A percentile compares a stretch with the other conserved stretches of the same genome.
These are phyloP conservation scores for Coilia nasus DNA, from an alignment of 2,797 vertebrate genomes.

Conservation along the genomic window DNA sequence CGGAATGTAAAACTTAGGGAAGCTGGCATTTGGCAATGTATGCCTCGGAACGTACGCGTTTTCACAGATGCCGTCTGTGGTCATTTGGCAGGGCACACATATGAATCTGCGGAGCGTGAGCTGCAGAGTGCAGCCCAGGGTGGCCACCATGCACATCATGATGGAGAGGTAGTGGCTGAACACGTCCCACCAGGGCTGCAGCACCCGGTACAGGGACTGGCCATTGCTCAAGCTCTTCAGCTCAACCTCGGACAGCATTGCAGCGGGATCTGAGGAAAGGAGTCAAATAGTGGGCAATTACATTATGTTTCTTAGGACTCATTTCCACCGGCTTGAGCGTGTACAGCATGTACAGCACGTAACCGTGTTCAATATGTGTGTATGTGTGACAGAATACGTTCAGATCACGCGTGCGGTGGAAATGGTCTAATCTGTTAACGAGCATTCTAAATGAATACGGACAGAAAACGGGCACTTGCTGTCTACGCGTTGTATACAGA, in stretches of 20 bases:
- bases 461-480: no score
- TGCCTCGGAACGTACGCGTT: conserved; percentile 80
- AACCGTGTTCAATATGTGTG: no score
- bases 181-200: conserved; percentile 80
- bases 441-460: no score
- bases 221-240: conserved; percentile 18
- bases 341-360: not conserved
- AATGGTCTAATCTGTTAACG: no score
- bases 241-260: conserved; percentile 31
- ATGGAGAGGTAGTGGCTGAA: conserved; percentile 84
- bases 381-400: no score
- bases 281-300: not conserved
- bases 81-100: conserved; percentile 78
- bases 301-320: not conserved
- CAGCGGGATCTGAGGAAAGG: not conserved
- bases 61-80: conserved; percentile 26
- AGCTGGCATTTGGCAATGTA: conserved; percentile 58
- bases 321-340: no score
- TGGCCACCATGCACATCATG: conserved; percentile 81
- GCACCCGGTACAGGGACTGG: conserved; percentile 26
- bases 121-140: conserved; percentile 79
- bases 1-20: conserved; percentile 41
- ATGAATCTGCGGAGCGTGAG: conserved; percentile 84
- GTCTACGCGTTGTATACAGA: no score
- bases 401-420: no score